Base-by-base conservation (phyloP, 2,888 invertebrate species). In the Eupelmus urozonus region DNA sequence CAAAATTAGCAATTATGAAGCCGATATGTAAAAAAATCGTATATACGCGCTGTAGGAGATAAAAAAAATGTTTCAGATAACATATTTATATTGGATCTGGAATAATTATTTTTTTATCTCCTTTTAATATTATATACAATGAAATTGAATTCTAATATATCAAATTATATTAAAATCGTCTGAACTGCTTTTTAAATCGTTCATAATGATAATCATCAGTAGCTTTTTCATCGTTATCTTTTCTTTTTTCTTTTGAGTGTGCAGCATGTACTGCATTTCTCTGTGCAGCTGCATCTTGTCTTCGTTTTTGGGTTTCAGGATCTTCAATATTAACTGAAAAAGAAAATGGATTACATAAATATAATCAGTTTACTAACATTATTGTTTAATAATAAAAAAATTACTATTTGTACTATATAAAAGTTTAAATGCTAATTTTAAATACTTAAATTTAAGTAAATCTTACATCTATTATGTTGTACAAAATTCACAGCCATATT, bases 401-500 rank as follows among this genome's bases (percentile, higher is more conserved):
- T n/a, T n/a, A n/a, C n/a, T n/a, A n/a, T n/a, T n/a, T n/a, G n/a
- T n/a, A n/a, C n/a, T n/a, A n/a, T n/a, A n/a, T n/a, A n/a, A n/a
- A n/a, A 34, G 3, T 34, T 34, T 34, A 34, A 5, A 34, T 34
- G 3, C 9, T 34, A 34, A 5, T 5, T 9, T 34, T 9, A 34
- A 34, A 34, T 5, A 34, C 34, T 34, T n/a, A 34, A 34, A 34
- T 9, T 34, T 5, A n/a, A 42, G 63, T 49, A 60, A 29, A 7
- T 90, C 93, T 92, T 91, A 96, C 96, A 98, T 92, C 98, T 93
- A 90, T 98, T 98, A 88, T 98, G 98, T 86, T 98, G 98, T 49
- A 97, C 97, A 92, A 98, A 99, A 91, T 98, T 98, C 0, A 98
- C 98, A 13, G 98, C 98, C 96, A 98, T 97, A 88, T 99, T 98